phyloP scores from a whole-genome alignment of 2,797 vertebrate species.

The Monodelphis domestica region DNA sequence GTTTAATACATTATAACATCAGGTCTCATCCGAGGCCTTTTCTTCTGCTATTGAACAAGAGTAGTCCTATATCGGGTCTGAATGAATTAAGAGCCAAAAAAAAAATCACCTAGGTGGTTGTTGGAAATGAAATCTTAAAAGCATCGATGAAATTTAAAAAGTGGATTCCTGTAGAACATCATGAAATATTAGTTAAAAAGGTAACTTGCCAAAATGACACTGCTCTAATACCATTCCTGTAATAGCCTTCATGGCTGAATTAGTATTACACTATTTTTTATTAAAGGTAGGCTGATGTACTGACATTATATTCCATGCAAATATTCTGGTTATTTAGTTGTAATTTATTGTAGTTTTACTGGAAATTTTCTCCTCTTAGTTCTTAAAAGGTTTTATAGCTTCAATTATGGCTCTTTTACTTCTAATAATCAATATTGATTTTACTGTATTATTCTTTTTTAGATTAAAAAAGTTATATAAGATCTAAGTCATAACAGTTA shows the following conservation, averaged over 20 bases:
- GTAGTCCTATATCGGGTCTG: constrained; percentile 63
- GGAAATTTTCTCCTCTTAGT: constrained; percentile 82
- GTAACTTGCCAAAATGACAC: constrained; percentile 76
- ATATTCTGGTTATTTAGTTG: constrained; percentile 82
- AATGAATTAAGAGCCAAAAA: constrained; percentile 69
- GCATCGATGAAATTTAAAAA: constrained; percentile 67
- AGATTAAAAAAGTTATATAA: constrained; percentile 72
- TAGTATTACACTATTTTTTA: constrained; percentile 68
- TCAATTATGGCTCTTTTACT: constrained; percentile 84
- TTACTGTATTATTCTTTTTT: constrained; percentile 77
- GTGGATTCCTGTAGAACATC: constrained; percentile 69
- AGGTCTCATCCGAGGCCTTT: constrained; percentile 74
- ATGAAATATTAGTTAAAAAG: constrained; percentile 79
- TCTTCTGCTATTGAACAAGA: constrained; percentile 75
- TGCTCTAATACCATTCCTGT: constrained; percentile 64
- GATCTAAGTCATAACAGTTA: constrained; percentile 75
- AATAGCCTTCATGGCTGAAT: constrained; percentile 72
- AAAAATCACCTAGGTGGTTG: constrained; percentile 46
- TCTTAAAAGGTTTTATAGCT: constrained; percentile 86
- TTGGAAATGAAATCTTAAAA: constrained; percentile 81
- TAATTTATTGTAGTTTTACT: constrained; percentile 86
- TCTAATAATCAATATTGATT: constrained; percentile 87
- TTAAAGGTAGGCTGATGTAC: constrained; percentile 72
- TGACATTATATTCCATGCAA: constrained; percentile 82
- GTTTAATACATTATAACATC: constrained; percentile 79